Base-by-base conservation (phyloP, 2,888 invertebrate species). In the Mystacides longicornis region DNA sequence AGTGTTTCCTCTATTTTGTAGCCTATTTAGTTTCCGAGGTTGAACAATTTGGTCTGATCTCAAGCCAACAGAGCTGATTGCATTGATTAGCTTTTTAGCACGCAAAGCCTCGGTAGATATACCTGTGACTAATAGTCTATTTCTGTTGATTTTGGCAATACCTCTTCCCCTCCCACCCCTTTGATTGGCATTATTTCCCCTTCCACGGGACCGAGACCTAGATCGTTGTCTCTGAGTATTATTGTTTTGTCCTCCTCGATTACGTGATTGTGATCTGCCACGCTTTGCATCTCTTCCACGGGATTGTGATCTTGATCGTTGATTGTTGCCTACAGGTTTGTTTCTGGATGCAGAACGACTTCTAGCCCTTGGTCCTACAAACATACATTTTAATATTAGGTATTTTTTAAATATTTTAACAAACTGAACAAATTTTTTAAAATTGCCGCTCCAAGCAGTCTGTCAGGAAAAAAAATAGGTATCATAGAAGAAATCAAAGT, bases 31-130 rank as follows among this genome's bases (percentile, higher is more conserved):
- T 42, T 68, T 66, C 60, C 70, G 71, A 2, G 57, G 57, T 54
- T 75, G 70, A 3, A 76, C 62, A 48, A 77, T 77, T 64, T 73
- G 73, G 63, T 77, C 77, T 54, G 77, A 77, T 65, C 77, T 68
- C 49, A 77, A 65, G 23, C 77, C 77, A 2, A 75, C 68, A 22
- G 49, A 50, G 42, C 49, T 54, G 33, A 33, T 53, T 23, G 51
- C 51, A 20, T 48, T 46, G 14, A 23, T 42, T 3, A 14, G 3
- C 9, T 47, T 52, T 18, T 33, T 22, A 19, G 53, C 50, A 3
- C 54, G 47, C 1, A 59, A 42, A 9, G n/a, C 16, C 3, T 52
- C 33, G 3, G 60, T 58, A 4, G 60, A 52, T 22, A 60, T 48
- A 2, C 60, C 57, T 18, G 54, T 47, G 22, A 43, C 47, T 19